These are phyloP conservation scores for Trichopria drosophilae DNA, from an alignment of 2,888 invertebrate genomes.

Conservation along the genomic window DNA sequence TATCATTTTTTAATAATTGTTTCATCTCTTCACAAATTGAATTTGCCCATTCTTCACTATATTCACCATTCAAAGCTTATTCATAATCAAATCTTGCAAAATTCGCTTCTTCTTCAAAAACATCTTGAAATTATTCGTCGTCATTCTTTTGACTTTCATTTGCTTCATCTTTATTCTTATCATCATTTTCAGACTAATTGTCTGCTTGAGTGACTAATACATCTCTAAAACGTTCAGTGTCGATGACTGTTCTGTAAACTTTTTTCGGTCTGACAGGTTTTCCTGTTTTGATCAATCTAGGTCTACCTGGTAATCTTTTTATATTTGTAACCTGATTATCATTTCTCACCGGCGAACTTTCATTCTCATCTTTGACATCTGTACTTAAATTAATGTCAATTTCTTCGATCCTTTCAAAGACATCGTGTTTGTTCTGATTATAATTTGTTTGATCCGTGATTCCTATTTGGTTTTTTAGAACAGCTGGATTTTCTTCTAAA, in stretches of 20 bases:
- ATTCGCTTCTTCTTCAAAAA: conserved; percentile 1
- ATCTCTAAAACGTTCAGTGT: background rate
- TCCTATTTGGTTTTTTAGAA: background rate
- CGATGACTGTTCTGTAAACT: background rate
- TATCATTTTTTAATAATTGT: conserved; percentile 4
- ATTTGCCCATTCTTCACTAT: background rate
- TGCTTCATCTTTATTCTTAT: background rate
- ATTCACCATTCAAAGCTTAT: background rate
- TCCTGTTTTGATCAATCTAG: conserved; percentile 9
- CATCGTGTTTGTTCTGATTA: background rate
- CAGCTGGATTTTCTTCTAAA: background rate
- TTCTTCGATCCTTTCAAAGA: background rate
- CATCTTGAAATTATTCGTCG: background rate
- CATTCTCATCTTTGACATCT: background rate
- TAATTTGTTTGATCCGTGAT: background rate
- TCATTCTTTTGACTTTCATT: background rate
- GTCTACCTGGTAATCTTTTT: background rate
- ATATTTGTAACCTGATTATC: background rate
- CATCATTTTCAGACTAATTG: background rate
- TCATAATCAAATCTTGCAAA: background rate
- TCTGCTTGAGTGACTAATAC: background rate
- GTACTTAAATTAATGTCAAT: background rate
- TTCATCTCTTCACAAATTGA: conserved; percentile 2
- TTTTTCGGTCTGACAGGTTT: conserved; percentile 3
- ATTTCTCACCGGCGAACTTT: background rate